These are phyloP conservation scores for Archaeoteleia sp. DNA, from an alignment of 2,888 invertebrate genomes.

Conservation along the genomic window DNA sequence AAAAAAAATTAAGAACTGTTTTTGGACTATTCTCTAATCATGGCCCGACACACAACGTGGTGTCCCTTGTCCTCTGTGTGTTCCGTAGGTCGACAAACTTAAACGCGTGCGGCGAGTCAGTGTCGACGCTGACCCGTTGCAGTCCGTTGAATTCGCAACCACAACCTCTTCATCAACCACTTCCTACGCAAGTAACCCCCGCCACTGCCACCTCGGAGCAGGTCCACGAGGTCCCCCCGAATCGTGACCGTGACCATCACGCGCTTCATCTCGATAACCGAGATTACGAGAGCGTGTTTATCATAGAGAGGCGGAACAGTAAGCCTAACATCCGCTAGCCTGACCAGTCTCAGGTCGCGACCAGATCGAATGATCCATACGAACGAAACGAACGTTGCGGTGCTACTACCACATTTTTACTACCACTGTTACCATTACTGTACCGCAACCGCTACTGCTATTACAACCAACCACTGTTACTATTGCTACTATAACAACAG, in stretches of 20 bases:
- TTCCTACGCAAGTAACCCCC: conserved; percentile 75
- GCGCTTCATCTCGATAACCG: conserved; percentile 76
- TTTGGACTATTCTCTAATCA: conserved; percentile 51
- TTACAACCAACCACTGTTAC: conserved; percentile 55
- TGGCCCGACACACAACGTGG: conserved; percentile 65
- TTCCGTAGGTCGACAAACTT: conserved; percentile 75
- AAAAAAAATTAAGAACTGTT: conserved; percentile 52
- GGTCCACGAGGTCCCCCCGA: conserved; percentile 74
- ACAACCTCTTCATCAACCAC: conserved; percentile 73
- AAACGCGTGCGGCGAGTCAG: conserved; percentile 75
- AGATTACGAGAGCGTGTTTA: conserved; percentile 86
- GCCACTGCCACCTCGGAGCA: conserved; percentile 74
- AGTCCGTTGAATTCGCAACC: conserved; percentile 75
- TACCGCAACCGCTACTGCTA: conserved; percentile 47
- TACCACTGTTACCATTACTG: conserved; percentile 54
- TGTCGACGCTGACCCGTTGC: conserved; percentile 75
- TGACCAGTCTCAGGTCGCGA: conserved; percentile 64
- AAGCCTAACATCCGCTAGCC: conserved; percentile 75
- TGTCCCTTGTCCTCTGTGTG: conserved; percentile 73
- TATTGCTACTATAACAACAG: conserved; percentile 64
- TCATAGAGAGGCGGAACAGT: conserved; percentile 78
- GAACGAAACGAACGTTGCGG: conserved; percentile 60
- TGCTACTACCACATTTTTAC: conserved; percentile 57
- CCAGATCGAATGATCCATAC: conserved; percentile 54
- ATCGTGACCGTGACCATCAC: conserved; percentile 75